Base-by-base conservation (phyloP, 2,888 invertebrate species). In the Lasioglossum morio region DNA sequence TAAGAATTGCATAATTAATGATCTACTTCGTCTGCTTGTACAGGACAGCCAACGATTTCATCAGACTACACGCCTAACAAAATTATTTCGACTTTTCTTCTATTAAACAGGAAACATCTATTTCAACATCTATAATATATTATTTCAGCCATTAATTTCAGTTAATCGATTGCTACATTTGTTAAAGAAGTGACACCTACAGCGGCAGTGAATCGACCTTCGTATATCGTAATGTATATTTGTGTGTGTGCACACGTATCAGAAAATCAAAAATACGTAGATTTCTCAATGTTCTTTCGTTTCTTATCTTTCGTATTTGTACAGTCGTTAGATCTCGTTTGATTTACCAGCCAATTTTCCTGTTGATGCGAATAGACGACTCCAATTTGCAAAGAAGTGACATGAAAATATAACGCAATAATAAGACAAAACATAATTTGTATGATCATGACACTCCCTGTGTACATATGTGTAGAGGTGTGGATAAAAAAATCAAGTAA, bases 371-470 rank as follows among this genome's bases (percentile, higher is more conserved):
- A 60, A 34, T 82, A 63, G 16, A 63, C 19, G 19, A 63, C 19
- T 30, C 30, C 63, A 78, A 74, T 72, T 40, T 46, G 34, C 84
- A 87, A 53, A 82, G 75, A 53, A 75, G 86, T 86, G 77, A 73
- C 77, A 82, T 70, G n/a, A 82, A 82, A 77, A 84, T 85, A 70
- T 53, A 82, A 84, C 4, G 66, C 79, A 89, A 86, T 86, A 85
- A 87, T 66, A 37, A 66, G 30, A 34, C 57, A 79, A 79, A 69
- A 48, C 79, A 72, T 77, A 79, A 90, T 90, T 87, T 90, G 86
- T 87, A 89, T 87, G 82, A 81, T 88, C 84, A 83, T 84, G 84
- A 86, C 85, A 87, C 89, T 88, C 70, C 85, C 79, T 88, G 77
- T 89, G 81, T 84, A 87, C 78, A 88, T 85, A 89, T 73, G 72